A percentile compares a stretch with the other conserved stretches of the same genome.
Evolutionary conservation across 2,888 invertebrate genomes (phyloP).

Genomic region (Gryllus longicercus): DNA sequence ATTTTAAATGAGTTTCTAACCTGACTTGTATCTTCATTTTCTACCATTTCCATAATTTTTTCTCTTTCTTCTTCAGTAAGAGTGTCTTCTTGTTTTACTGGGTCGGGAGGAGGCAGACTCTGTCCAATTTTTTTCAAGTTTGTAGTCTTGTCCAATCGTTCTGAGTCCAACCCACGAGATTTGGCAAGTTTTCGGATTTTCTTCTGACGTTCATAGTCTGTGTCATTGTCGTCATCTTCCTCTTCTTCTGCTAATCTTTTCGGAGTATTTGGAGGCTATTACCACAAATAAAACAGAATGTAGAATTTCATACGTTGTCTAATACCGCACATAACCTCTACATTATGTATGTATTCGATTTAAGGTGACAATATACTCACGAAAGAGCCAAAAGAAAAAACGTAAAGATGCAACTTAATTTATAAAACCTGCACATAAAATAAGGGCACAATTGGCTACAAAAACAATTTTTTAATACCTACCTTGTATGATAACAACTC

Average conservation of each 20-base stretch:
- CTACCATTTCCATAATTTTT: slow-evolving; percentile 73
- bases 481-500: slow-evolving; percentile 59
- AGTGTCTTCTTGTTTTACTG: slow-evolving; percentile 36
- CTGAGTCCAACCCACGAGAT: slow-evolving; percentile 24
- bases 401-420: not conserved
- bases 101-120: slow-evolving; percentile 21
- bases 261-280: slow-evolving; percentile 76
- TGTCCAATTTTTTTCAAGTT: not conserved
- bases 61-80: slow-evolving; percentile 60
- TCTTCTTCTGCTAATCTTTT: slow-evolving; percentile 59
- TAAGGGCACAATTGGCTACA: not conserved
- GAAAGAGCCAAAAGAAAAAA: slow-evolving; percentile 39
- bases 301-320: not conserved
- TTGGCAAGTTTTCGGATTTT: slow-evolving; percentile 45
- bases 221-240: slow-evolving; percentile 62
- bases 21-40: slow-evolving; percentile 69
- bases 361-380: too few species aligned
- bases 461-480: slow-evolving; percentile 35
- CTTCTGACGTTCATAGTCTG: slow-evolving; percentile 42
- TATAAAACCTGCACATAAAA: not conserved
- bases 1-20: slow-evolving; percentile 28
- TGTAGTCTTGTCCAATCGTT: slow-evolving; percentile 17
- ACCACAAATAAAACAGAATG: not conserved
- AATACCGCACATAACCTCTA: not conserved
- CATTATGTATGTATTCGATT: not conserved